phyloP scores from a whole-genome alignment of 1,140 invertebrate species.

The Pseudomyrmex gracilis region DNA sequence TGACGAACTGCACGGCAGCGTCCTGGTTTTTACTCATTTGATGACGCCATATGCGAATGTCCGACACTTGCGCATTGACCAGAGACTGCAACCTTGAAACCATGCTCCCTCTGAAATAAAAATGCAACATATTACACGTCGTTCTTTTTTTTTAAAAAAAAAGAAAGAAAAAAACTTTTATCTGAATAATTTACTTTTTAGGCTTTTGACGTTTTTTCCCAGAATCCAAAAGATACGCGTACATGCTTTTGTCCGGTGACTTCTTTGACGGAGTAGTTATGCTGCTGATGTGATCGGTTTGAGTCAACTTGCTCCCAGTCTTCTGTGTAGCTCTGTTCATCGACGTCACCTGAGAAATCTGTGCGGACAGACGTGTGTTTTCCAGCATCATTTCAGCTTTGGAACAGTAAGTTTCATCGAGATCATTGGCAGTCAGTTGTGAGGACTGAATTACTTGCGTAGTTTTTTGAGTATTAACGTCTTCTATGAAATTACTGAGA shows the following conservation, averaged over 20 bases:
- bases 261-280: slow-evolving; percentile 43
- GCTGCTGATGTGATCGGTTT: slow-evolving; percentile 47
- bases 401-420: slow-evolving; percentile 69
- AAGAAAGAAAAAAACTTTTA: background rate
- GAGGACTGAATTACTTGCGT: background rate
- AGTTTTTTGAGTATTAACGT: slow-evolving; percentile 62
- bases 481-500: slow-evolving; percentile 72
- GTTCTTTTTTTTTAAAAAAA: too few species aligned
- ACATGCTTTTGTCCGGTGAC: background rate
- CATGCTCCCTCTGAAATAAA: slow-evolving; percentile 79
- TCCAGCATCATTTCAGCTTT: slow-evolving; percentile 32
- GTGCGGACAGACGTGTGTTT: slow-evolving; percentile 39
- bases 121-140: slow-evolving; percentile 23
- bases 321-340: slow-evolving; percentile 4
- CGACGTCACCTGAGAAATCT: slow-evolving; percentile 72
- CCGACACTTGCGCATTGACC: slow-evolving; percentile 76
- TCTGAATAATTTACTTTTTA: slow-evolving; percentile 75
- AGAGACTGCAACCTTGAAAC: slow-evolving; percentile 73
- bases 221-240: slow-evolving; percentile 49
- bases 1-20: slow-evolving; percentile 64
- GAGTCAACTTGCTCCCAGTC: background rate
- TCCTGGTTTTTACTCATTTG: slow-evolving; percentile 71
- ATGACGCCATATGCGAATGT: slow-evolving; percentile 79
- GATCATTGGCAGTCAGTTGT: slow-evolving; percentile 42
- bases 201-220: slow-evolving; percentile 70